These are phyloP conservation scores for Petroica traversi DNA, from an alignment of 2,113 vertebrate species.

Conservation along the genomic window DNA sequence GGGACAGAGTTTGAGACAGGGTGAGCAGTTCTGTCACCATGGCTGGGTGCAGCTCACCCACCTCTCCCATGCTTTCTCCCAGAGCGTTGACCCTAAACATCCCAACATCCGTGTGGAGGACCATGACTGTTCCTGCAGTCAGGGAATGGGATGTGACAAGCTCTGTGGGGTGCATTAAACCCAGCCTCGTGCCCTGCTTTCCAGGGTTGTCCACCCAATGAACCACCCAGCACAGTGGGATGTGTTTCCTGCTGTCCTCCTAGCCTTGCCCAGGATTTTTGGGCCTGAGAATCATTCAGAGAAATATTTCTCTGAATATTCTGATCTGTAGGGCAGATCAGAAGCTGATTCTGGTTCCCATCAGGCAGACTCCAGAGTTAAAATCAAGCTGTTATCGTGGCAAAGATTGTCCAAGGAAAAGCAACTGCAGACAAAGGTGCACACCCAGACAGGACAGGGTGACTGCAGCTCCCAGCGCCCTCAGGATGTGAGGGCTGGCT, in stretches of 20 bases:
- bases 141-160: neutral
- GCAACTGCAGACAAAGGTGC: neutral
- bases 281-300: neutral
- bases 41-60: accelerated
- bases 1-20: neutral
- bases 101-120: neutral
- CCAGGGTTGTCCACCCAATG: neutral
- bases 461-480: neutral
- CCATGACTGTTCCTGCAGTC: neutral
- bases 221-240: neutral
- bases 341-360: neutral
- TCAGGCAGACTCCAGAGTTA: neutral
- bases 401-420: neutral
- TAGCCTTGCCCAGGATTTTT: neutral
- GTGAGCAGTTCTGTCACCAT: accelerated
- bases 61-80: neutral
- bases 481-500: neutral
- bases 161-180: accelerated
- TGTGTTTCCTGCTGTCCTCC: neutral
- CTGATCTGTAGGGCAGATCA: neutral
- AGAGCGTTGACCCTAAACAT: neutral
- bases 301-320: no score
- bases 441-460: accelerated
- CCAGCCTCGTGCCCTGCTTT: neutral
- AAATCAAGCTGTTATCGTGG: accelerated